Evolutionary conservation across 2,113 vertebrate species (phyloP), one percentile per base, ranked within the genome.

Genomic region (Microcebus lehilahytsara): DNA sequence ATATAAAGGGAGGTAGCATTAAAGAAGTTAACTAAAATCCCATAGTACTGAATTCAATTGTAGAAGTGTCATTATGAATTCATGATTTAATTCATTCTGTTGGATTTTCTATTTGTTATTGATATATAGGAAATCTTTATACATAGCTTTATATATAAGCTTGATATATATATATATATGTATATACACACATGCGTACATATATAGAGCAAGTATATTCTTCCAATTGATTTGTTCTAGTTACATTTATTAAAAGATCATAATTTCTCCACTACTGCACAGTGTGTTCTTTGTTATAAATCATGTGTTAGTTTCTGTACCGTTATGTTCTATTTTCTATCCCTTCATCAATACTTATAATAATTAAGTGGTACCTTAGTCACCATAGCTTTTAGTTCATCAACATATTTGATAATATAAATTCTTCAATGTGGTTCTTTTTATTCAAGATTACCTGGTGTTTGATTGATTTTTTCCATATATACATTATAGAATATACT

Each of bases 121-220:
- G 8, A 60, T 46, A 58, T 17, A 60, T 32, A 53, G 42, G 17
- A 90, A 20, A 14, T 89, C 4, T 37, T 37, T 9, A 66, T 40
- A 14, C 27, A 20, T 34, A 5, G 32, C 2, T 66, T 34, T 66
- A 27, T 62, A 25, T 32, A 58, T 58, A 56, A 56, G 20, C 12
- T 58, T 58, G 53, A 8, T 42, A n/a, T 22, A 25, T 40, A n/a
- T 22, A 25, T 40, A 14, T 11, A 3, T 12, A 34, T n/a, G 9
- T 0, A 30, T 23, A 34, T 40, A 9, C 7, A n/a, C 3, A 67
- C 1, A 69, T 2, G n/a, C 4, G 17, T 3, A 6, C 8, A 56
- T 53, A 22, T 2, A 27, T 11, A 25, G n/a, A 25, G n/a, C 9
- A 86, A 74, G 40, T 74, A 42, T 42, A 23, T n/a, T 23, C 20